phyloP scores from a whole-genome alignment of 1,140 invertebrate species.

The Prorops nasuta region DNA sequence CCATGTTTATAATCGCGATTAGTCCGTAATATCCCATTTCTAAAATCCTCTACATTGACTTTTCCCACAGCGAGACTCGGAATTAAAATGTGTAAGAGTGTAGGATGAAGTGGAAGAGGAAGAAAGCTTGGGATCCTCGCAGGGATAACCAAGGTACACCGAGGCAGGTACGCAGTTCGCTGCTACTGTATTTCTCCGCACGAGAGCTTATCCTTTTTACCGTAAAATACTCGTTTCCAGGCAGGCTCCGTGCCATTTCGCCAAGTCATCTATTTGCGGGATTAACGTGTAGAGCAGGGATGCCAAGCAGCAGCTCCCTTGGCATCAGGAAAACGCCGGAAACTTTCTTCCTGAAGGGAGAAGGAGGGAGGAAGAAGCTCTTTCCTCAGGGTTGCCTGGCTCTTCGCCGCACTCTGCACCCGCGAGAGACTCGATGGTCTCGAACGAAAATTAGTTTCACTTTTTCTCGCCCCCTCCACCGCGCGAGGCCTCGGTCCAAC shows the following conservation, averaged over 20 bases:
- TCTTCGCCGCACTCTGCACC: too few relatives aligned
- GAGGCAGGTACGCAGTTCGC: too few relatives aligned
- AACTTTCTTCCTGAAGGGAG: constrained; percentile 17
- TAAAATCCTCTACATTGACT: too few relatives aligned
- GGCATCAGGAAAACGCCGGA: constrained; percentile 26
- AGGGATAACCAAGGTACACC: too few relatives aligned
- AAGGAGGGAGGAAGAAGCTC: neutral
- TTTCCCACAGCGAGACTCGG: too few relatives aligned
- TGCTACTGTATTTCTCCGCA: too few relatives aligned
- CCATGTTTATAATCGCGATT: too few relatives aligned
- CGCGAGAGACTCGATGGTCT: constrained; percentile 5
- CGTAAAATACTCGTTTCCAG: constrained; percentile 21
- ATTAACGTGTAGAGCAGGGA: constrained; percentile 29
- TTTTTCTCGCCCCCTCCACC: constrained; percentile 17
- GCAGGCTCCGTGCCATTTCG: constrained; percentile 28
- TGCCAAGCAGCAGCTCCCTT: constrained; percentile 26
- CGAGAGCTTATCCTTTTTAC: constrained; percentile 33
- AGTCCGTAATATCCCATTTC: too few relatives aligned
- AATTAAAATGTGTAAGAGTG: too few relatives aligned
- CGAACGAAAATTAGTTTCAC: constrained; percentile 36
- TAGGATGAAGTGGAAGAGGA: too few relatives aligned
- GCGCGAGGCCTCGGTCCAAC: neutral
- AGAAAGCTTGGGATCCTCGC: too few relatives aligned
- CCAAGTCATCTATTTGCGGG: constrained; percentile 35
- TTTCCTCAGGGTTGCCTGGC: too few relatives aligned